These are phyloP conservation scores for Harpalus rubripes DNA, from an alignment of 2,888 invertebrate genomes.

Conservation along the genomic window DNA sequence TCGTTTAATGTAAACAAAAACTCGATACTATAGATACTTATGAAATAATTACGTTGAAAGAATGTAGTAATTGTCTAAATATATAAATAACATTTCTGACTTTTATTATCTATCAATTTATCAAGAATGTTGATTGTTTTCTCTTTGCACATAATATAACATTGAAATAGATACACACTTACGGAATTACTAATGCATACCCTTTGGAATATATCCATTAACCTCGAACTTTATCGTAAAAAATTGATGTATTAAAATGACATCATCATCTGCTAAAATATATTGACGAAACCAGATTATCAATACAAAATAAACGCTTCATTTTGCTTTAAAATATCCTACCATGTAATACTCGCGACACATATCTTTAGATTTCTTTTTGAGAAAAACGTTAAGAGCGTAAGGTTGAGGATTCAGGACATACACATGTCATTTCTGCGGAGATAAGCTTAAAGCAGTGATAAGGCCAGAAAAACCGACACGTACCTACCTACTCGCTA, in stretches of 20 bases:
- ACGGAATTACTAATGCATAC: neutral
- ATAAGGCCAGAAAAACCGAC: neutral
- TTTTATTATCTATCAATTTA: neutral
- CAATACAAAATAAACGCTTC: neutral
- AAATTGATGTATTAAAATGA: neutral
- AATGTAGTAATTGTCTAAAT: neutral
- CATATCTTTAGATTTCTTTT: neutral
- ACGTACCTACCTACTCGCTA: neutral
- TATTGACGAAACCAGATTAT: neutral
- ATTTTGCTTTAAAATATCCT: neutral
- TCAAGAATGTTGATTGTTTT: neutral
- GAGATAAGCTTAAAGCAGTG: neutral
- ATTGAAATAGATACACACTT: neutral
- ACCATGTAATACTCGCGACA: neutral
- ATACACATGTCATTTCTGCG: neutral
- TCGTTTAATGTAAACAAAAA: too few relatives aligned
- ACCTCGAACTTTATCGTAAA: neutral
- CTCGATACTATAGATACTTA: neutral
- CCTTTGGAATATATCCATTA: neutral
- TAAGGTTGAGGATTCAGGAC: neutral
- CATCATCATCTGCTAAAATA: neutral
- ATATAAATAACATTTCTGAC: slow-evolving; percentile 3
- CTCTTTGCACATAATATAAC: neutral
- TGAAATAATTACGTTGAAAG: neutral
- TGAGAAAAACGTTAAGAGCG: neutral